A percentile compares a stretch with the other conserved stretches of the same genome.
Conservation (phyloP, 2,797 vertebrate species). For the Cetoscarus ocellatus region DNA sequence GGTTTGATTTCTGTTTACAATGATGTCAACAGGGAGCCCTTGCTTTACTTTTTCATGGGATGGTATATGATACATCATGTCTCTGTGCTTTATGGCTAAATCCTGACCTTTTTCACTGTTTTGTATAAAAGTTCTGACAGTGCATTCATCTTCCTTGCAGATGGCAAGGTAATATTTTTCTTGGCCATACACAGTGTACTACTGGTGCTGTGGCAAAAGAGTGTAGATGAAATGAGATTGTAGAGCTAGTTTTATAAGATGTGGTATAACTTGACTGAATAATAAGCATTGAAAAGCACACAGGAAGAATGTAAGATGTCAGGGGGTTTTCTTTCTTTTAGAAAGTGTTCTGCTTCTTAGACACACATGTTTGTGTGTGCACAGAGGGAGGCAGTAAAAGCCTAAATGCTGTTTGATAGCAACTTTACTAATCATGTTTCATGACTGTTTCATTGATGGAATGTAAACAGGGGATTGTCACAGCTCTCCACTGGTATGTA, state of each 20-base stretch:
- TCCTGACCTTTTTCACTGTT: slow-evolving; percentile 55
- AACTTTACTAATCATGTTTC: slow-evolving; percentile 1
- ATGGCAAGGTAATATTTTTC: slow-evolving; percentile 66
- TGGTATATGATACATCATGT: slow-evolving; percentile 45
- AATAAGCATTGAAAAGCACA: slow-evolving; percentile 64
- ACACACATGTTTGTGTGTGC: slow-evolving; percentile 12
- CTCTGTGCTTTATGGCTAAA: slow-evolving; percentile 63
- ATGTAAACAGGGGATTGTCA: slow-evolving; percentile 20
- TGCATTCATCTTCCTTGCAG: slow-evolving; percentile 61
- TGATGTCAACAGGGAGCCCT: slow-evolving; percentile 73
- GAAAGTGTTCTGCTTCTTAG: slow-evolving; percentile 49
- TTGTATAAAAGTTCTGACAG: slow-evolving; percentile 43
- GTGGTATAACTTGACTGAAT: slow-evolving; percentile 50
- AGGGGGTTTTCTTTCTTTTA: slow-evolving; percentile 50
- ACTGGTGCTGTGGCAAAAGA: slow-evolving; percentile 36
- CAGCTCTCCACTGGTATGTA: slow-evolving; percentile 16
- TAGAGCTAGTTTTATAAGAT: slow-evolving; percentile 64
- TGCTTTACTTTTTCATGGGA: slow-evolving; percentile 58
- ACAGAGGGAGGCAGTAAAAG: slow-evolving; percentile 5
- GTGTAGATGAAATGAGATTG: slow-evolving; percentile 59
- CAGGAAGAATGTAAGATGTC: slow-evolving; percentile 75
- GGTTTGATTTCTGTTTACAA: slow-evolving; percentile 51
- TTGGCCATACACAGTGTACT: slow-evolving; percentile 44
- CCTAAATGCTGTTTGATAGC: slow-evolving; percentile 3
- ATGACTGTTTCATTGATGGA: slow-evolving; percentile 5